These are phyloP conservation scores for Enteromius fasciolatus DNA, from an alignment of 2,797 vertebrate genomes.

Conservation along the genomic window DNA sequence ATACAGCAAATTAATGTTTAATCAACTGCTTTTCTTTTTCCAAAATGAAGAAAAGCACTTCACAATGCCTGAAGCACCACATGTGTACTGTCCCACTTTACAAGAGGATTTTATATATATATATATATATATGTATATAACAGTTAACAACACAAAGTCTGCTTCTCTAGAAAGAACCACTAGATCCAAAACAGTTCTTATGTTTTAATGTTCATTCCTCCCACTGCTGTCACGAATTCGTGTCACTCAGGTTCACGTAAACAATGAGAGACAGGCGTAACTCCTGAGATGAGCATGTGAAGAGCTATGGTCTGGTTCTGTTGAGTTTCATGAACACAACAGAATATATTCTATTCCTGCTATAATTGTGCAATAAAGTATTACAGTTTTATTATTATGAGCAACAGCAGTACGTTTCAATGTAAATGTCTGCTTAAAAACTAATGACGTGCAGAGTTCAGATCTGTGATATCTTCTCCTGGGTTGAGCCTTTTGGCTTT, in stretches of 20 bases:
- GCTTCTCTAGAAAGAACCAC: too few relatives aligned
- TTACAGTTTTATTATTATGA: neutral
- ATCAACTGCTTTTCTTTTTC: neutral
- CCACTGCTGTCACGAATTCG: neutral
- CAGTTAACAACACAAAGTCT: neutral
- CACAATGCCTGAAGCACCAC: neutral
- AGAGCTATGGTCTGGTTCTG: neutral
- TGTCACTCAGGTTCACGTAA: slow-evolving; percentile 5
- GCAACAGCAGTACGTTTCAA: too few relatives aligned
- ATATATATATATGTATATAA: neutral
- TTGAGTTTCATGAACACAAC: neutral
- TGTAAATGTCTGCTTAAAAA: neutral
- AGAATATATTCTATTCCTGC: neutral
- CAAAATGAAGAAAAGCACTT: neutral
- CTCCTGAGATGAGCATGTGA: neutral
- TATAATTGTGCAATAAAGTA: neutral
- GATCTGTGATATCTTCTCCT: neutral
- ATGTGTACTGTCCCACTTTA: slow-evolving; percentile 4
- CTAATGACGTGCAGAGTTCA: neutral
- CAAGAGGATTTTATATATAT: slow-evolving; percentile 63
- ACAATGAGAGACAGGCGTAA: neutral
- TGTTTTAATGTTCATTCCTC: slow-evolving; percentile 27
- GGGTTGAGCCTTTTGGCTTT: neutral
- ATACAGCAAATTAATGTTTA: neutral
- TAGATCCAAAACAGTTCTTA: slow-evolving; percentile 48